Base-by-base conservation (phyloP, 2,888 invertebrate genomes). In the Eupelmus urozonus region DNA sequence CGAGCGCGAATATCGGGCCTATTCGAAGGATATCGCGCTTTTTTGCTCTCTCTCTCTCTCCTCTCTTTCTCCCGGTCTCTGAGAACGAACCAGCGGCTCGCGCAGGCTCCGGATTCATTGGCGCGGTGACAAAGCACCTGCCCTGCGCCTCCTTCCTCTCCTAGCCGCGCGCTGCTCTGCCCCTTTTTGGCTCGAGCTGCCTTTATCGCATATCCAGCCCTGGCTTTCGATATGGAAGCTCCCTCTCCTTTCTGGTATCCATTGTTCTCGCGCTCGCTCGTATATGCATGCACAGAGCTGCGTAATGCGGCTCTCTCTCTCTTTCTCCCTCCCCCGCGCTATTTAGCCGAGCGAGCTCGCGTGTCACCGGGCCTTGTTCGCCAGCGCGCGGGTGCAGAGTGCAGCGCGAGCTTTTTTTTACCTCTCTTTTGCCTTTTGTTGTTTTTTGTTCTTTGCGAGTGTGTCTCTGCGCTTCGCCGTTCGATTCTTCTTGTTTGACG, bases 81-180 rank as follows among this genome's bases (percentile, higher is more conserved):
- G 20, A 34, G 9, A 34, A 34, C 2, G 45, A 13, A 34, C 13
- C 20, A 51, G 51, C 51, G 18, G 51, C 20, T 18, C 4, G 13
- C 9, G 16, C 45, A 45, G 45, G 13, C 85, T 83, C 83, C 83
- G 86, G 87, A 88, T 88, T 88, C 88, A 88, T 87, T 87, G 85
- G 84, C 85, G 83, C 85, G 85, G 87, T 88, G 88, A 89, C 88
- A 88, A 89, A 89, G 89, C 88, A 89, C 89, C 89, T 88, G 88
- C 88, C 13, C 83, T 83, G 84, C 83, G 84, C 82, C 82, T n/a
- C 82, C 81, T 82, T 83, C 80, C 76, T 82, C 81, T 76, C 78
- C 80, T 82, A 74, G 81, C 80, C 34, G 20, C 51, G 18, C 55
- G 9, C 29, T 23, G 16, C 45, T 25, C 45, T 25, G 7, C 51